Evolutionary conservation across 2,888 invertebrate genomes (phyloP).

Genomic region (Selenia dentaria): DNA sequence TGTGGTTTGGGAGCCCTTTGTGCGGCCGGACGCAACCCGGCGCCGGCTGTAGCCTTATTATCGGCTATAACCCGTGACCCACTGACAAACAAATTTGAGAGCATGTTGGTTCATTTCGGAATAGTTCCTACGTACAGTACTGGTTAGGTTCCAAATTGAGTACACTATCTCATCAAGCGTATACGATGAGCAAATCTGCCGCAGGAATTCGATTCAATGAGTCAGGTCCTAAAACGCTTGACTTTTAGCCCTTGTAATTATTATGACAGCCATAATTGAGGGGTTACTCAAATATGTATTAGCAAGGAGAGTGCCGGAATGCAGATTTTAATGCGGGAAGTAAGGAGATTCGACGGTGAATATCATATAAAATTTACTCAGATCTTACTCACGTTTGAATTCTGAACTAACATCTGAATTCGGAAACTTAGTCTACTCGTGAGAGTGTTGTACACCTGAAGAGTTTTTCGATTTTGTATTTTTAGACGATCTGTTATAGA

Average conservation of each 20-base stretch:
- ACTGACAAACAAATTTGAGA: background rate
- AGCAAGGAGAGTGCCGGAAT: slow-evolving; percentile 13
- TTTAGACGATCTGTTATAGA: no score
- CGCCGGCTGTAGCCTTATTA: slow-evolving; percentile 43
- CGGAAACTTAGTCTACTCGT: no score
- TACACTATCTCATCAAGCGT: no score
- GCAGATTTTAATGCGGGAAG: slow-evolving; percentile 17
- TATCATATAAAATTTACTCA: no score
- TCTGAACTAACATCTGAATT: no score
- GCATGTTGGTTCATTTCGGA: background rate
- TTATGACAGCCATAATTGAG: slow-evolving; percentile 42
- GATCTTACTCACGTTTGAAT: no score
- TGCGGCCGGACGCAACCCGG: slow-evolving; percentile 50
- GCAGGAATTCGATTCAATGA: background rate
- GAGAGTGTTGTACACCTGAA: no score
- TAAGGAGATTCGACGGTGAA: no score
- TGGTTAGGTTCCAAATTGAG: background rate
- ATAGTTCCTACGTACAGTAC: no score
- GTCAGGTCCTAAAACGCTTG: slow-evolving; percentile 42
- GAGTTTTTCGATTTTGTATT: no score
- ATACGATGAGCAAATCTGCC: background rate
- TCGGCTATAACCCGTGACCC: slow-evolving; percentile 31
- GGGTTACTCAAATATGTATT: slow-evolving; percentile 34
- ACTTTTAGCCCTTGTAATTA: slow-evolving; percentile 54
- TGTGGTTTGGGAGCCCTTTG: slow-evolving; percentile 57